Percentiles rank a stretch among this genome's conserved stretches.
Conservation (phyloP, 2,888 invertebrate species). For the Ctena decussata region DNA sequence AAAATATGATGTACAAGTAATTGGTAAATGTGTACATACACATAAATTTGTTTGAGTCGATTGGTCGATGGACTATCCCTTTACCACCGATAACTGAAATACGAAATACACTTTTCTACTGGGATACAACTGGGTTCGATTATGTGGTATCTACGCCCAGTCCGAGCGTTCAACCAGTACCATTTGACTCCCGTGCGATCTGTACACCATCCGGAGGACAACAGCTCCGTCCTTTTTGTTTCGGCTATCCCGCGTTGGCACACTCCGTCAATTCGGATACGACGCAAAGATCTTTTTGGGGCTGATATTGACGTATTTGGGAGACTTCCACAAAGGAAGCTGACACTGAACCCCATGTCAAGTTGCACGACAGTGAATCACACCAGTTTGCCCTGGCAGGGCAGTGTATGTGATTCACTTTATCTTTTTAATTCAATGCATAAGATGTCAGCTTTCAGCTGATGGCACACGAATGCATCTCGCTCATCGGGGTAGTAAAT, state of each 20-base stretch:
- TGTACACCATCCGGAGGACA: slow-evolving; percentile 1
- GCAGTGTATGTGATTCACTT: background rate
- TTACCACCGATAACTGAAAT: background rate
- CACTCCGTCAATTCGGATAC: slow-evolving; percentile 6
- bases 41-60: background rate
- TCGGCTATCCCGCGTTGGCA: slow-evolving; percentile 6
- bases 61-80: background rate
- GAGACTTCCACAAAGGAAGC: background rate
- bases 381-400: slow-evolving; percentile 3
- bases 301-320: background rate
- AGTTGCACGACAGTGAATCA: slow-evolving; percentile 2
- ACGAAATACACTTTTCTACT: background rate
- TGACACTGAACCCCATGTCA: slow-evolving; percentile 10
- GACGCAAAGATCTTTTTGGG: background rate
- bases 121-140: slow-evolving; percentile 1
- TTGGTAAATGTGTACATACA: background rate
- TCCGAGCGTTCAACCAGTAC: slow-evolving; percentile 3
- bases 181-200: slow-evolving; percentile 5
- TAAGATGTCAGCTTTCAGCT: too few species aligned
- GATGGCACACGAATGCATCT: too few species aligned
- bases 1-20: background rate
- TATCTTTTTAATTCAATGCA: too few species aligned
- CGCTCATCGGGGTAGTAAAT: too few species aligned
- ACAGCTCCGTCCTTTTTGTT: background rate
- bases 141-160: background rate